These are phyloP conservation scores for Hipparchia sbordonii DNA, from an alignment of 2,888 invertebrate genomes.

Conservation along the genomic window DNA sequence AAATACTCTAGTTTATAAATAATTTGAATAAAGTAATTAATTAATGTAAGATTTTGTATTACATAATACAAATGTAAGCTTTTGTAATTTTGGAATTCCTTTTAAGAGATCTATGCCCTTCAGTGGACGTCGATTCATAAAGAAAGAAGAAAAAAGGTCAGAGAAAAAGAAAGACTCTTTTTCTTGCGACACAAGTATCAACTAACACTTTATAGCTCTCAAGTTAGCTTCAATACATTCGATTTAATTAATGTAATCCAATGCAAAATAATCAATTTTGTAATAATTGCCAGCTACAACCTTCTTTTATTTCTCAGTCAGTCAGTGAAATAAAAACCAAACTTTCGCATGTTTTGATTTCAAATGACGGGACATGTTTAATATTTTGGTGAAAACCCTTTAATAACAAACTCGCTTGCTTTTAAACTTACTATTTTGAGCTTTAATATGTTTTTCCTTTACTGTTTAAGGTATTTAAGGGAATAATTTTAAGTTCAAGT, in stretches of 20 bases:
- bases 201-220: not conserved
- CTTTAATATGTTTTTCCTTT: slow-evolving; percentile 18
- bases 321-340: slow-evolving; percentile 29
- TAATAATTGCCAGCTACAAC: slow-evolving; percentile 45
- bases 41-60: not conserved
- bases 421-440: slow-evolving; percentile 20
- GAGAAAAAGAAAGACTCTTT: not conserved
- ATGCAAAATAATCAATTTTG: not conserved
- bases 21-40: too few relatives aligned
- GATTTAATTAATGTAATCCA: not conserved
- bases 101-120: too few relatives aligned
- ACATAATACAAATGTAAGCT: slow-evolving; percentile 1
- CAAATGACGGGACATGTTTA: slow-evolving; percentile 73
- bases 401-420: slow-evolving; percentile 28
- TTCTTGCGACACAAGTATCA: not conserved
- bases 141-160: too few relatives aligned
- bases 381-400: slow-evolving; percentile 62
- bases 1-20: too few relatives aligned
- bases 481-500: not conserved
- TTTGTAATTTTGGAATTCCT: slow-evolving; percentile 11
- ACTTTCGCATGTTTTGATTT: slow-evolving; percentile 73
- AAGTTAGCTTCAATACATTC: not conserved
- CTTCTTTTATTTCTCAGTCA: slow-evolving; percentile 41
- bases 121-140: too few relatives aligned
- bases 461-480: not conserved